Conservation (phyloP, 2,888 invertebrate genomes). For the Apodemia duryi region DNA sequence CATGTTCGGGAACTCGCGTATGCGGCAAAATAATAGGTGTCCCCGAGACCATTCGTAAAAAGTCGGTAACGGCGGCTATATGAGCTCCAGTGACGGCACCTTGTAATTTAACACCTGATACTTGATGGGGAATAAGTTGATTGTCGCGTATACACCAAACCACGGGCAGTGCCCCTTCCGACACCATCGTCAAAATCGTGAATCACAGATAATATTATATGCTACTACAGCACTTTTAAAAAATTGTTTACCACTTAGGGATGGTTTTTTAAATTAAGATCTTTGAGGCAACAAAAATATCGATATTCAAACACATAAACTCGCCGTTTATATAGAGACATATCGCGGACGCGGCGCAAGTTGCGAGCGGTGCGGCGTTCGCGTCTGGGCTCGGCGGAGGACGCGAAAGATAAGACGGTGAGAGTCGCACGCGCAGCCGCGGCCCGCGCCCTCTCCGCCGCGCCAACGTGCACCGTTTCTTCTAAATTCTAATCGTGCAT, state of each 20-base stretch:
- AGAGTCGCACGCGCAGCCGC: constrained; percentile 67
- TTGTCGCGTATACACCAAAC: constrained; percentile 85
- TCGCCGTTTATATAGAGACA: too few species aligned
- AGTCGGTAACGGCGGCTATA: constrained; percentile 82
- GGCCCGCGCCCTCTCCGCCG: constrained; percentile 52
- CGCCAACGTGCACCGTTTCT: constrained; percentile 54
- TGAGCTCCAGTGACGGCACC: constrained; percentile 83
- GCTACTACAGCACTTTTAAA: too few species aligned
- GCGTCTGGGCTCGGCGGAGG: constrained; percentile 76
- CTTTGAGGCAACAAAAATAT: too few species aligned
- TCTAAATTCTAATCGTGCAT: constrained; percentile 50
- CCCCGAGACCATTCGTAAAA: constrained; percentile 82
- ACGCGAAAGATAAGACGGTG: constrained; percentile 78
- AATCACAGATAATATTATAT: too few species aligned
- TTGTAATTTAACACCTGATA: constrained; percentile 83
- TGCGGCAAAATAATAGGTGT: constrained; percentile 80
- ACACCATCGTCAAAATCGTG: constrained; percentile 74
- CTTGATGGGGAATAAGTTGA: constrained; percentile 83
- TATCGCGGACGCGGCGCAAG: too few species aligned
- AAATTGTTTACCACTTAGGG: too few species aligned
- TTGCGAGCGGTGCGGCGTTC: constrained; percentile 54
- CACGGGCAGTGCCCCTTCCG: constrained; percentile 80
- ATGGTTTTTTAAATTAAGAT: too few species aligned
- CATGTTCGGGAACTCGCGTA: constrained; percentile 58
- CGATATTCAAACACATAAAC: too few species aligned